phyloP scores from a whole-genome alignment of 2,113 vertebrate species.

The Choloepus hoffmanni region DNA sequence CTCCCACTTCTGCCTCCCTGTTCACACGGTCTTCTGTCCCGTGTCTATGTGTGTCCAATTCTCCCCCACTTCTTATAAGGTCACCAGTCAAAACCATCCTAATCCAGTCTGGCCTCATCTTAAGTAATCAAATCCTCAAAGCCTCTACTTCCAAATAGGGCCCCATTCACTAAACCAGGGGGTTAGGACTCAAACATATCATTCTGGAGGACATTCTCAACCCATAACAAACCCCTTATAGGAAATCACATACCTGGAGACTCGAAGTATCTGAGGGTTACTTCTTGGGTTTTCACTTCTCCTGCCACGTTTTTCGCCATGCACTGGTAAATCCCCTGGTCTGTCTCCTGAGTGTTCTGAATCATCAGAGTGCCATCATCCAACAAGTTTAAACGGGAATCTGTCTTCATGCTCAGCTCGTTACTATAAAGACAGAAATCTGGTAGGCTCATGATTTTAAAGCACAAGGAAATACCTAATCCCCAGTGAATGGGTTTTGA shows the following conservation, averaged over 20 bases:
- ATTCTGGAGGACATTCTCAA: no score
- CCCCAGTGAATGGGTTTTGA: fast-evolving
- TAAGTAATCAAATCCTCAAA: no score
- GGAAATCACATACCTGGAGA: conserved; percentile 90
- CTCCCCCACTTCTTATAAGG: no score
- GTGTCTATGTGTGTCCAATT: no score
- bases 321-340: conserved; percentile 98
- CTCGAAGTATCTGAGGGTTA: conserved; percentile 96
- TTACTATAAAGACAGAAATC: conserved; percentile 86
- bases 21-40: no score
- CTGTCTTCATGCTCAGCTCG: conserved; percentile 96
- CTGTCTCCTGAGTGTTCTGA: conserved; percentile 95
- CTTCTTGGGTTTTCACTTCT: conserved; percentile 97
- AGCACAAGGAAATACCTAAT: background rate
- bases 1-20: no score
- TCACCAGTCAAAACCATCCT: no score
- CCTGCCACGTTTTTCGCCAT: conserved; percentile 99
- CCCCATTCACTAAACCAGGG: no score
- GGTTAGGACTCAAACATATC: no score
- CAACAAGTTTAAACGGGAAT: conserved; percentile 95
- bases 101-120: no score
- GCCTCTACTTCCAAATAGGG: no score
- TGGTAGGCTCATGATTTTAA: conserved; percentile 47
- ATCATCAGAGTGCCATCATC: conserved; percentile 99
- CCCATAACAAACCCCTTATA: background rate